Percentiles rank a stretch among this genome's conserved stretches.
Evolutionary conservation across 2,888 invertebrate genomes (phyloP).

Genomic region (Cynaeus angustus): DNA sequence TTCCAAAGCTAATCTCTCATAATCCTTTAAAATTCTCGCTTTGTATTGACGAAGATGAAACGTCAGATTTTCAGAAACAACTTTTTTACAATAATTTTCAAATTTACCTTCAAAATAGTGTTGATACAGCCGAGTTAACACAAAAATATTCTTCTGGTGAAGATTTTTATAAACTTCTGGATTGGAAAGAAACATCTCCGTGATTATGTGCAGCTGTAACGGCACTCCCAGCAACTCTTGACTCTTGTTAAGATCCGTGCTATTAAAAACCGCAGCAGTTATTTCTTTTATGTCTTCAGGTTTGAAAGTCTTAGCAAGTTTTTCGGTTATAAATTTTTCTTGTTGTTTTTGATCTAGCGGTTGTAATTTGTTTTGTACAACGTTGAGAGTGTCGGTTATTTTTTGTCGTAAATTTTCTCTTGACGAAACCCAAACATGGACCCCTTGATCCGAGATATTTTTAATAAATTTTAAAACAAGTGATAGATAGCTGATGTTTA

Average conservation of each 20-base stretch:
- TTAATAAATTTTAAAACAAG: slow-evolving; percentile 80
- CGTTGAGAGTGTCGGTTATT: background rate
- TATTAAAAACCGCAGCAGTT: background rate
- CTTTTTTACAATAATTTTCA: background rate
- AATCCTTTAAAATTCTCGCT: background rate
- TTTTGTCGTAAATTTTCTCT: background rate
- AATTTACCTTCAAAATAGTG: background rate
- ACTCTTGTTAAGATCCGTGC: background rate
- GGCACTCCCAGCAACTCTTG: slow-evolving; percentile 1
- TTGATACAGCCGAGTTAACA: slow-evolving; percentile 6
- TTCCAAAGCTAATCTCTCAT: background rate
- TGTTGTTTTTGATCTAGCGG: background rate
- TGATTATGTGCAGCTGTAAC: slow-evolving; percentile 4
- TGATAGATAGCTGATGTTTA: slow-evolving; percentile 71
- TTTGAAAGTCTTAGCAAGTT: background rate
- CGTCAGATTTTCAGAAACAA: background rate
- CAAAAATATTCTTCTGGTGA: background rate
- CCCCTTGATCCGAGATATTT: background rate
- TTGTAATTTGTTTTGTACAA: background rate
- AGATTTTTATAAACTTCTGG: background rate
- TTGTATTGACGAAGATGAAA: background rate
- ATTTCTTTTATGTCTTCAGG: slow-evolving; percentile 3
- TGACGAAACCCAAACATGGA: background rate
- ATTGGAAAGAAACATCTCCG: slow-evolving; percentile 1
- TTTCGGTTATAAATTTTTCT: background rate